A percentile compares a stretch with the other conserved stretches of the same genome.
phyloP scores from a whole-genome alignment of 2,888 invertebrate species.

The Tachina lurida region DNA sequence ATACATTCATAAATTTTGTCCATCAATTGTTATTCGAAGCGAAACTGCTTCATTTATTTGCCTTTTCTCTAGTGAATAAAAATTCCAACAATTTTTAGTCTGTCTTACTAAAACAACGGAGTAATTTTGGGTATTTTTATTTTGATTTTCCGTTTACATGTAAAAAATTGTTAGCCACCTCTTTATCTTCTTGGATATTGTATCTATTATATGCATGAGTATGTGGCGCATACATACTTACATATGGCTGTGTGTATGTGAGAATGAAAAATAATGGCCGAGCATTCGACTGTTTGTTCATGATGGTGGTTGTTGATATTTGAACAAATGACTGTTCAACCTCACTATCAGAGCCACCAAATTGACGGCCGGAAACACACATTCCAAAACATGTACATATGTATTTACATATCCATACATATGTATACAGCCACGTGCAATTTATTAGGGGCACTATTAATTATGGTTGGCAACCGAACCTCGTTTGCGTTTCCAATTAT shows the following conservation, averaged over 20 bases:
- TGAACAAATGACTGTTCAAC: constrained; percentile 78
- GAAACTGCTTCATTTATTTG: too few relatives aligned
- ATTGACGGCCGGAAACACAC: constrained; percentile 25
- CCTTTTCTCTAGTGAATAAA: too few relatives aligned
- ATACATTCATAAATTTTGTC: too few relatives aligned
- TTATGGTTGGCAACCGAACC: too few relatives aligned
- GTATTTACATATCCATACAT: background rate
- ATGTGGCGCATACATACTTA: too few relatives aligned
- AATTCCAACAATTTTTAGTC: background rate
- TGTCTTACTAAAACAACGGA: background rate
- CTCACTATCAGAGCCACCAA: constrained; percentile 58
- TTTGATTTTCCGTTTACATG: background rate
- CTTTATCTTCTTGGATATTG: constrained; percentile 13
- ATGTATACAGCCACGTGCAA: background rate
- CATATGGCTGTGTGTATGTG: background rate
- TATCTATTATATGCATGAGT: background rate
- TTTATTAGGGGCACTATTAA: background rate
- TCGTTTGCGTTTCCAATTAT: background rate
- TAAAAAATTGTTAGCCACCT: background rate
- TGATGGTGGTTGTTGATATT: constrained; percentile 81
- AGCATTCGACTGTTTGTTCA: constrained; percentile 34
- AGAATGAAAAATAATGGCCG: constrained; percentile 56
- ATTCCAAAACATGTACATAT: background rate
- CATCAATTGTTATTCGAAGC: too few relatives aligned
- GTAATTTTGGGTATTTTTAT: constrained; percentile 40